phyloP scores from a whole-genome alignment of 2,888 invertebrate species.

The Hymenopus coronatus region DNA sequence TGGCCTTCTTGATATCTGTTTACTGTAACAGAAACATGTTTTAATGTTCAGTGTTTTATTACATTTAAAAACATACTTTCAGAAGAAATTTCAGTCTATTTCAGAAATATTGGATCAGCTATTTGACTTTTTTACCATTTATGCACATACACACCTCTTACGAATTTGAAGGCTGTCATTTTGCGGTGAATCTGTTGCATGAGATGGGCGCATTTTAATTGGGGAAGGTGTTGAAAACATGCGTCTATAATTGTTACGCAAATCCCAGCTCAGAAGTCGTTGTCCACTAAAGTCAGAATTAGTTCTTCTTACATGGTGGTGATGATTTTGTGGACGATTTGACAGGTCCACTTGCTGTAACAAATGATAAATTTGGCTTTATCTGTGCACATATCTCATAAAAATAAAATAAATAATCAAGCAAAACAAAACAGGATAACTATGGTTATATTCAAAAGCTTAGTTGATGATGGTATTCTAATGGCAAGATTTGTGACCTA shows the following conservation, averaged over 20 bases:
- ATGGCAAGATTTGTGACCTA: too few relatives aligned
- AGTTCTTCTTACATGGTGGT: slow-evolving; percentile 54
- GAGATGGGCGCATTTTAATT: slow-evolving; percentile 49
- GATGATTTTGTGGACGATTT: slow-evolving; percentile 43
- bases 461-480: too few relatives aligned
- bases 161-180: not conserved
- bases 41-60: not conserved
- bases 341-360: slow-evolving; percentile 46
- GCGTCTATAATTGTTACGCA: slow-evolving; percentile 46
- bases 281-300: slow-evolving; percentile 59
- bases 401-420: not conserved
- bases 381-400: not conserved
- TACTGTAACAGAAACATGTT: slow-evolving; percentile 15
- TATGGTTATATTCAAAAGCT: too few relatives aligned
- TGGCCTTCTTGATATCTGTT: slow-evolving; percentile 26
- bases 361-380: not conserved
- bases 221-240: slow-evolving; percentile 53
- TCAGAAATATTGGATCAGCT: not conserved
- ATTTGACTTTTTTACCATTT: not conserved
- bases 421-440: not conserved
- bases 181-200: slow-evolving; percentile 44
- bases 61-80: not conserved
- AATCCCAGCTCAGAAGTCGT: slow-evolving; percentile 55
- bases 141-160: not conserved
- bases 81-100: not conserved